Percentiles rank a stretch among this genome's conserved stretches.
Conservation (phyloP, 2,113 vertebrate genomes). For the Desmodus rotundus region DNA sequence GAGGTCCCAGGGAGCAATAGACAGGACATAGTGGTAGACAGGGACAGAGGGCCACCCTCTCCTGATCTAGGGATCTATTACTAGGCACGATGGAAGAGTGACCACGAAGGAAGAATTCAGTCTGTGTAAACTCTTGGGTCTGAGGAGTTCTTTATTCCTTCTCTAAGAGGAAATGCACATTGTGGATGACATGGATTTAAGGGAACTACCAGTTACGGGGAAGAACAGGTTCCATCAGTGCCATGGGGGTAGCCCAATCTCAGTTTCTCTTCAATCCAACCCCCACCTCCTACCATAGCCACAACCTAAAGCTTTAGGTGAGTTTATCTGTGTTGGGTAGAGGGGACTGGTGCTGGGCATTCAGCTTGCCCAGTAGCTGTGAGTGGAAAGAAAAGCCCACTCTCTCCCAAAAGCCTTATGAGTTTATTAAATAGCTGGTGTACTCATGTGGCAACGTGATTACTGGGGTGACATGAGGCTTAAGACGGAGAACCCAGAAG, state of each 20-base stretch:
- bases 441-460: background rate
- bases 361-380: background rate
- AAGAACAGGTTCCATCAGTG: background rate
- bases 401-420: background rate
- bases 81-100: background rate
- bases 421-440: background rate
- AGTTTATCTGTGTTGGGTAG: rapidly evolving
- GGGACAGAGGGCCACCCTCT: too few relatives aligned
- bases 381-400: background rate
- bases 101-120: background rate
- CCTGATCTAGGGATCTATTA: background rate
- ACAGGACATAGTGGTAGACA: background rate
- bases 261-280: background rate
- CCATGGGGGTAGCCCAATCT: background rate
- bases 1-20: background rate
- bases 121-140: background rate
- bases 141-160: background rate
- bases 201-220: background rate
- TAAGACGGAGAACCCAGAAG: background rate
- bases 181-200: background rate
- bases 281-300: rapidly evolving
- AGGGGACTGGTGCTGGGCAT: background rate
- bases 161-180: background rate
- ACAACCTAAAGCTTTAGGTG: background rate
- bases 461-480: background rate